Conservation (phyloP, 64 coral and sea anemone genomes). For the Stichodactyla helianthus region DNA sequence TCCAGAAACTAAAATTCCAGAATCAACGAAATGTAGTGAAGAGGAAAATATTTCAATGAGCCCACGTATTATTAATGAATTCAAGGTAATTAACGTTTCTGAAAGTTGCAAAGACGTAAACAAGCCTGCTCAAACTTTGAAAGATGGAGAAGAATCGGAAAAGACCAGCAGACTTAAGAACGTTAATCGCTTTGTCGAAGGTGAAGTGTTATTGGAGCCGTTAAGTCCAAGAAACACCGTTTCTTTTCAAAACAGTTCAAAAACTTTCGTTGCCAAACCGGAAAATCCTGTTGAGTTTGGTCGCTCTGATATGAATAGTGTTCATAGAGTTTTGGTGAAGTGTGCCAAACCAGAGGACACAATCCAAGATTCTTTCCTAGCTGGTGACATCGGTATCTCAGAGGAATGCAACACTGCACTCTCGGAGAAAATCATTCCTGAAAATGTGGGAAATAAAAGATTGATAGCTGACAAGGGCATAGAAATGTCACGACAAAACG, state of each 20-base stretch:
- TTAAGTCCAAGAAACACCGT: neutral
- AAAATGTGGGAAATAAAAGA: neutral
- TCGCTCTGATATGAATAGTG: neutral
- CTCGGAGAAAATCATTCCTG: neutral
- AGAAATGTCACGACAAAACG: neutral
- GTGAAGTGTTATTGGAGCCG: neutral
- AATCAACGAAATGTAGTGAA: neutral
- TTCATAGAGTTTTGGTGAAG: neutral
- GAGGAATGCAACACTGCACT: neutral
- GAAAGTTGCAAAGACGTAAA: neutral
- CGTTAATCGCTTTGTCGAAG: neutral
- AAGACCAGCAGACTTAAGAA: neutral
- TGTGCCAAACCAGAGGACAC: neutral
- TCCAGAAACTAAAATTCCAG: constrained; percentile 1
- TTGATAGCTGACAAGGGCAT: neutral
- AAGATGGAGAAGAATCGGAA: neutral
- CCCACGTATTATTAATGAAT: neutral
- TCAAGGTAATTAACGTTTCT: neutral
- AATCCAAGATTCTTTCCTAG: neutral
- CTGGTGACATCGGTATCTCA: neutral
- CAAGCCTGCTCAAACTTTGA: neutral
- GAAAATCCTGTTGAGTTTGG: neutral
- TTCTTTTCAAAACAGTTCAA: neutral
- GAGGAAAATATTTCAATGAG: neutral
- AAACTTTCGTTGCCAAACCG: neutral